Evolutionary conservation across 1,140 invertebrate species (phyloP).

Genomic region (Oryctes rhinoceros): DNA sequence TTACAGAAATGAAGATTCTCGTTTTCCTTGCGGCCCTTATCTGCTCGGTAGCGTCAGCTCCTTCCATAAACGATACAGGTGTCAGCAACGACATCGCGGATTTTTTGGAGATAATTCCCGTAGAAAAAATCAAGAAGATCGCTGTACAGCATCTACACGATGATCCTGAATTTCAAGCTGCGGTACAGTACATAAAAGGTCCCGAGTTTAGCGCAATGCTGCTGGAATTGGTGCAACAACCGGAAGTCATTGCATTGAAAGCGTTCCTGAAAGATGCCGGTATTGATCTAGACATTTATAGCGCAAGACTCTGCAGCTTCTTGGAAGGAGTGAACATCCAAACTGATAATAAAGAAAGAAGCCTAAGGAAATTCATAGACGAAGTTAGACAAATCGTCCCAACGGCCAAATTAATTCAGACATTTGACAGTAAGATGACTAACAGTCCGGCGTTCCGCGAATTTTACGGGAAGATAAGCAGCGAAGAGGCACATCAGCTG

Average conservation of each 20-base stretch:
- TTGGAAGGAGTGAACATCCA: slow-evolving; percentile 11
- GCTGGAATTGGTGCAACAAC: slow-evolving; percentile 36
- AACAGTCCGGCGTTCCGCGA: slow-evolving; percentile 47
- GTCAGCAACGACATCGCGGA: slow-evolving; percentile 44
- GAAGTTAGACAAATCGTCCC: slow-evolving; percentile 45
- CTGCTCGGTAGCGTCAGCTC: not conserved
- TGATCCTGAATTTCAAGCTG: slow-evolving; percentile 48
- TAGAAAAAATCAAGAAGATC: slow-evolving; percentile 47
- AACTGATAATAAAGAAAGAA: slow-evolving; percentile 30
- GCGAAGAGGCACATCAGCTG: slow-evolving; percentile 43
- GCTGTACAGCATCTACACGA: slow-evolving; percentile 43
- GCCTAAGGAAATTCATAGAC: slow-evolving; percentile 43
- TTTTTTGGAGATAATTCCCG: slow-evolving; percentile 47
- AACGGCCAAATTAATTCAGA: slow-evolving; percentile 39
- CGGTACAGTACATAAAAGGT: slow-evolving; percentile 46
- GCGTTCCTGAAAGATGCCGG: slow-evolving; percentile 46
- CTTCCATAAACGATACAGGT: not conserved
- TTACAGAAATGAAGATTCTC: slow-evolving; percentile 8
- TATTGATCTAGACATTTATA: not conserved
- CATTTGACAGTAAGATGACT: slow-evolving; percentile 45
- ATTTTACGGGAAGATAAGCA: slow-evolving; percentile 46
- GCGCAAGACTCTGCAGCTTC: not conserved
- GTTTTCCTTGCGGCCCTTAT: not conserved
- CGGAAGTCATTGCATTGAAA: slow-evolving; percentile 44
- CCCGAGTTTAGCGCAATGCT: slow-evolving; percentile 46